Percentiles rank a stretch among this genome's conserved stretches.
Conservation (phyloP, 1,140 invertebrate genomes). For the Akabosia matsudoensis region DNA sequence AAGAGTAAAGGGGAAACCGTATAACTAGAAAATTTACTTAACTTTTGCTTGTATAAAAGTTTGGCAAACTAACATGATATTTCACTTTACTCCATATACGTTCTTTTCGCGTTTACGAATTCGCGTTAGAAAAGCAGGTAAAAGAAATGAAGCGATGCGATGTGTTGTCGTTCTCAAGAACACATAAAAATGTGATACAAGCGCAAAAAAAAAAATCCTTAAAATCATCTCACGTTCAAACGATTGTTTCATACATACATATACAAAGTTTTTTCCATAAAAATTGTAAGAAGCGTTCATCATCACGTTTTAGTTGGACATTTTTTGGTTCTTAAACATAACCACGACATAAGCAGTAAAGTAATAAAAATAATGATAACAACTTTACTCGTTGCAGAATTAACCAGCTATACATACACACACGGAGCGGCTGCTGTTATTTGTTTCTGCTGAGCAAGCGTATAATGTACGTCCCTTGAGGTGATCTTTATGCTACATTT, state of each 20-base stretch:
- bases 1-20: background rate
- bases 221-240: background rate
- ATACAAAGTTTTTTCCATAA: background rate
- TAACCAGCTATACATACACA: too few relatives aligned
- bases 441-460: too few relatives aligned
- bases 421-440: too few relatives aligned
- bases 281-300: too few relatives aligned
- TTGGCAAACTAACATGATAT: background rate
- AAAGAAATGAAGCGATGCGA: background rate
- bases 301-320: background rate
- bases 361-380: too few relatives aligned
- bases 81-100: background rate
- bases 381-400: too few relatives aligned
- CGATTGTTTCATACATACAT: too few relatives aligned
- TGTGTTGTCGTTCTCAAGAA: background rate
- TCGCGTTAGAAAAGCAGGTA: background rate
- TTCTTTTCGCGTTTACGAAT: constrained; percentile 11
- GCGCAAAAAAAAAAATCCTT: background rate
- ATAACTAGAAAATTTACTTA: too few relatives aligned
- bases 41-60: too few relatives aligned
- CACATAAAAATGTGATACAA: background rate
- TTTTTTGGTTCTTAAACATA: background rate
- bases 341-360: too few relatives aligned
- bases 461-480: background rate
- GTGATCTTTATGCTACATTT: background rate